Percentiles rank a stretch among this genome's conserved stretches.
phyloP scores from a whole-genome alignment of 2,113 vertebrate genomes.

The Picathartes gymnocephalus region DNA sequence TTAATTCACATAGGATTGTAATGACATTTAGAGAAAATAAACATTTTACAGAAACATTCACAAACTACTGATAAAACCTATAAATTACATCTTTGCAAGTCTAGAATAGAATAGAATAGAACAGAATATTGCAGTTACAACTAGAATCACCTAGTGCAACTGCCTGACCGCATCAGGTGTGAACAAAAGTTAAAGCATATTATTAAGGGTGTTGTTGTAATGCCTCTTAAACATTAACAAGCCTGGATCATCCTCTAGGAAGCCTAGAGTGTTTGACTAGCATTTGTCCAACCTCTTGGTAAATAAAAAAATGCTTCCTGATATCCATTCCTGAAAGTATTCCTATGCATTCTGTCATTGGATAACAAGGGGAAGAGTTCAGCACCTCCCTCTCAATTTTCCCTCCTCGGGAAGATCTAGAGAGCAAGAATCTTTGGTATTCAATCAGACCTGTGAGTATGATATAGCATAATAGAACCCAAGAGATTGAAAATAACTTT shows the following conservation, averaged over 20 bases:
- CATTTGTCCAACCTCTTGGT: accelerated
- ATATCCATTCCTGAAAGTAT: background rate
- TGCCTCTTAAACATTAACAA: background rate
- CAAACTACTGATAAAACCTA: background rate
- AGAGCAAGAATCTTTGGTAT: background rate
- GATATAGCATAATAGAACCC: background rate
- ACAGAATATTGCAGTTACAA: background rate
- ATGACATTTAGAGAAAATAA: background rate
- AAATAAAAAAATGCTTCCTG: background rate
- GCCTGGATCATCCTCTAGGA: background rate
- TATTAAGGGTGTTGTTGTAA: background rate
- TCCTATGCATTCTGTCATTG: accelerated
- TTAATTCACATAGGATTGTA: background rate
- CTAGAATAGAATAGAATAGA: background rate
- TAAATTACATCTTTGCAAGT: background rate
- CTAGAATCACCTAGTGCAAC: background rate
- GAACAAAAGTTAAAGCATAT: background rate
- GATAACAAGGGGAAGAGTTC: background rate
- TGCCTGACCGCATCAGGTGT: background rate
- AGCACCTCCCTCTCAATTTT: background rate
- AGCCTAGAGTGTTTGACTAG: background rate
- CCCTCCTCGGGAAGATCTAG: background rate
- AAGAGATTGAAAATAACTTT: background rate
- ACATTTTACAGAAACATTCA: background rate
- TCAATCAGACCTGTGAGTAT: accelerated